Conservation (phyloP, 2,113 vertebrate genomes). For the Epinephelus fuscoguttatus region DNA sequence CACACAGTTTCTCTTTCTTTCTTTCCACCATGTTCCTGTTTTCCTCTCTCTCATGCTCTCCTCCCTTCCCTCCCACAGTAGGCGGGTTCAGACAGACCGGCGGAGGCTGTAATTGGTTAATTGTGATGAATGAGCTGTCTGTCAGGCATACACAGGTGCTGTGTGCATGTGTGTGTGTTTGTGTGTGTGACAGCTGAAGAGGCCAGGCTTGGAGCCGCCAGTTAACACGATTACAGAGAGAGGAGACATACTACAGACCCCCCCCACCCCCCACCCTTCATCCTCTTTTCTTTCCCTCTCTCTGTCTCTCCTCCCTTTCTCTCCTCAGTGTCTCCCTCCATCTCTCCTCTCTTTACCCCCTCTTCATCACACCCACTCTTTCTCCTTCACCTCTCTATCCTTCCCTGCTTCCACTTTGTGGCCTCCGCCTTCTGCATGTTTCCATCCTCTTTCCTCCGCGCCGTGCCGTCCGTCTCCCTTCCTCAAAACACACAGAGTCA, state of each 20-base stretch:
- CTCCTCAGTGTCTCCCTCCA: conserved; percentile 25
- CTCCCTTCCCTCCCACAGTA: conserved; percentile 68
- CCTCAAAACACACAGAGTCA: neutral
- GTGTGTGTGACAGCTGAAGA: conserved; percentile 82
- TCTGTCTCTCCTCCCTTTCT: conserved; percentile 37
- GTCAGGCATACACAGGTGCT: conserved; percentile 87
- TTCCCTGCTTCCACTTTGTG: conserved; percentile 26
- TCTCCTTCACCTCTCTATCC: conserved; percentile 38
- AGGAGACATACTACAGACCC: conserved; percentile 80
- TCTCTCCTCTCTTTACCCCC: conserved; percentile 14
- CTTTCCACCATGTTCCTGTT: conserved; percentile 13
- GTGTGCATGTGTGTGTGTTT: conserved; percentile 73
- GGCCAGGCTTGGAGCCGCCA: conserved; percentile 82
- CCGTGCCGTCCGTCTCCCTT: conserved; percentile 12
- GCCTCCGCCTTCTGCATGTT: conserved; percentile 40
- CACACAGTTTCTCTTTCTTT: neutral
- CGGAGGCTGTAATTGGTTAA: conserved; percentile 87
- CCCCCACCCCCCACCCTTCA: conserved; percentile 32
- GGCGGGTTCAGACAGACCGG: conserved; percentile 83
- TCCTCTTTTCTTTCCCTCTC: conserved; percentile 24
- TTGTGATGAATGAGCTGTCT: conserved; percentile 90
- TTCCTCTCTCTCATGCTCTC: conserved; percentile 38
- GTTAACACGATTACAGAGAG: conserved; percentile 88
- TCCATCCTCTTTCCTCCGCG: conserved; percentile 20
- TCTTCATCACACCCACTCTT: conserved; percentile 59